phyloP scores from a whole-genome alignment of 2,797 vertebrate genomes.

The Lepilemur ruficaudatus region DNA sequence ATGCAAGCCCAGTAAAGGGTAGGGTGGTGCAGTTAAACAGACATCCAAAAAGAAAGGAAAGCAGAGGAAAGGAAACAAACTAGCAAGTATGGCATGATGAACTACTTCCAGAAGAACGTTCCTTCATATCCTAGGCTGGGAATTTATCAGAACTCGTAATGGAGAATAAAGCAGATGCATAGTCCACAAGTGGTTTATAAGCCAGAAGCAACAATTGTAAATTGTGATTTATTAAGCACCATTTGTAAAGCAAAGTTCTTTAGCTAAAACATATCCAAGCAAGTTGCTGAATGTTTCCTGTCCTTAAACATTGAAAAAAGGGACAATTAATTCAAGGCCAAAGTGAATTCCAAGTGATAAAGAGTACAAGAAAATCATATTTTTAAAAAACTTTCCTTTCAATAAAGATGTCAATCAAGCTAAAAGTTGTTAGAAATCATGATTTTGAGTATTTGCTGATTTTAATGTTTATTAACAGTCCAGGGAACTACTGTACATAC shows the following conservation, averaged over 20 bases:
- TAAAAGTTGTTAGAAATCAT: neutral
- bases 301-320: constrained; percentile 3
- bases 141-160: neutral
- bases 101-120: neutral
- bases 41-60: neutral
- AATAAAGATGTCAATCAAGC: neutral
- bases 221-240: neutral
- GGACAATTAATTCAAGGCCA: neutral
- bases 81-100: neutral
- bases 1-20: neutral
- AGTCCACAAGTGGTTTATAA: neutral
- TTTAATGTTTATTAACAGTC: constrained; percentile 14
- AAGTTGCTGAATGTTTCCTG: neutral
- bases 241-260: neutral
- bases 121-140: constrained; percentile 1
- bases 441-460: neutral
- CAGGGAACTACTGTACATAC: neutral
- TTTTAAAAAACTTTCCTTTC: neutral
- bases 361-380: neutral
- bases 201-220: neutral
- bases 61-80: neutral
- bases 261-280: neutral
- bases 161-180: neutral
- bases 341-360: constrained; percentile 46
- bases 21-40: neutral